Evolutionary conservation across 2,797 vertebrate genomes (phyloP).

Genomic region (Myioborus melanocephalus): DNA sequence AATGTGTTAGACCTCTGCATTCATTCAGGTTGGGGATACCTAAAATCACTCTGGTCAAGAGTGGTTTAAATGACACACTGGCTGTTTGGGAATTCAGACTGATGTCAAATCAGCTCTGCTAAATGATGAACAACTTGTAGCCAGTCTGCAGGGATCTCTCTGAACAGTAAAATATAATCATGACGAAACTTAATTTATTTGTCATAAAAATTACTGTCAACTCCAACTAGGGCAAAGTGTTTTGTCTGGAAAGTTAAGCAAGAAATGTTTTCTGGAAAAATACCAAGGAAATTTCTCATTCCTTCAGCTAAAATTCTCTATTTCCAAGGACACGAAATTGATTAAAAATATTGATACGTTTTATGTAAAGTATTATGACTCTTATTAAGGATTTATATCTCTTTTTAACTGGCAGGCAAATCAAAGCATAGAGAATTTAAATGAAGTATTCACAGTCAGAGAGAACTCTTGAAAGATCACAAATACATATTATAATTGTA

Average conservation of each 20-base stretch:
- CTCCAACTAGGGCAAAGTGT: background rate
- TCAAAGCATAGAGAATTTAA: background rate
- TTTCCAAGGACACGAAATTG: background rate
- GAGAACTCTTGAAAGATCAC: background rate
- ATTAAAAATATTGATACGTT: background rate
- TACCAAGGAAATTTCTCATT: background rate
- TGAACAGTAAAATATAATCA: background rate
- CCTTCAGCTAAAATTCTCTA: background rate
- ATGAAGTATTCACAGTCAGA: background rate
- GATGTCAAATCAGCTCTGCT: background rate
- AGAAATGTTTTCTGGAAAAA: background rate
- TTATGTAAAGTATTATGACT: background rate
- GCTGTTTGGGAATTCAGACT: background rate
- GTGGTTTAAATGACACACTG: background rate
- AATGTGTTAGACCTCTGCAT: background rate
- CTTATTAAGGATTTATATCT: background rate
- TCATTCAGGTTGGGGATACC: background rate
- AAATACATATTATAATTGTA: background rate
- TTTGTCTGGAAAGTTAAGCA: background rate
- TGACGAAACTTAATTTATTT: slow-evolving; percentile 24
- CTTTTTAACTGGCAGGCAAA: background rate
- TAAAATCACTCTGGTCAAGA: background rate
- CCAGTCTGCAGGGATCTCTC: background rate
- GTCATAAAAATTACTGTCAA: slow-evolving; percentile 1
- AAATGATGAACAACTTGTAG: background rate